Conservation (phyloP, 2,113 vertebrate species). For the Columba livia region DNA sequence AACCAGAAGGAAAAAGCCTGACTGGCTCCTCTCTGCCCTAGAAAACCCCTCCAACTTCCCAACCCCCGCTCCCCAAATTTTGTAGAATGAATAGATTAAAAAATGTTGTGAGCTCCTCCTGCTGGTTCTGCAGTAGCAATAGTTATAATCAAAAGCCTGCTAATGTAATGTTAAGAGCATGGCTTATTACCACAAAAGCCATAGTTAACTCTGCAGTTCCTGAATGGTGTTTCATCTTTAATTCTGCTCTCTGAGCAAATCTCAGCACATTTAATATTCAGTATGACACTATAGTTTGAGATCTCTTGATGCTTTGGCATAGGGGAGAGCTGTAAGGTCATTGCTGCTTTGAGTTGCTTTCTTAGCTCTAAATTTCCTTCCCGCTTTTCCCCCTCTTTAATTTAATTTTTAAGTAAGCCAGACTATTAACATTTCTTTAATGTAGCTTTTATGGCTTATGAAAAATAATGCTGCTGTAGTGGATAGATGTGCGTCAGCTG, state of each 20-base stretch:
- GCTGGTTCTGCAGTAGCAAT: slow-evolving; percentile 23
- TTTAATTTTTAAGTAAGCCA: slow-evolving; percentile 59
- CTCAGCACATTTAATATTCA: neutral
- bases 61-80: neutral
- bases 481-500: slow-evolving; percentile 71
- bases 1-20: neutral
- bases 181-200: slow-evolving; percentile 12
- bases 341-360: slow-evolving; percentile 2
- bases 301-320: neutral
- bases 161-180: slow-evolving; percentile 29
- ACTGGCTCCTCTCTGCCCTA: neutral
- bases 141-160: slow-evolving; percentile 2
- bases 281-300: neutral
- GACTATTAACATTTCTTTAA: slow-evolving; percentile 60
- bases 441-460: slow-evolving; percentile 68
- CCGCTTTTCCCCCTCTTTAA: neutral
- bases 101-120: slow-evolving; percentile 59
- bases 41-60: neutral
- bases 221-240: slow-evolving; percentile 43
- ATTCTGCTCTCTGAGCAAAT: neutral
- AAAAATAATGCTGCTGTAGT: slow-evolving; percentile 67
- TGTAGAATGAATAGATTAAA: slow-evolving; percentile 11
- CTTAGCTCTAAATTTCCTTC: slow-evolving; percentile 32
- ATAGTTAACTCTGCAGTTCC: slow-evolving; percentile 1
- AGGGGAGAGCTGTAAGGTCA: neutral